A percentile compares a stretch with the other conserved stretches of the same genome.
phyloP scores from a whole-genome alignment of 1,140 invertebrate genomes.

The Hylaeus anthracinus region DNA sequence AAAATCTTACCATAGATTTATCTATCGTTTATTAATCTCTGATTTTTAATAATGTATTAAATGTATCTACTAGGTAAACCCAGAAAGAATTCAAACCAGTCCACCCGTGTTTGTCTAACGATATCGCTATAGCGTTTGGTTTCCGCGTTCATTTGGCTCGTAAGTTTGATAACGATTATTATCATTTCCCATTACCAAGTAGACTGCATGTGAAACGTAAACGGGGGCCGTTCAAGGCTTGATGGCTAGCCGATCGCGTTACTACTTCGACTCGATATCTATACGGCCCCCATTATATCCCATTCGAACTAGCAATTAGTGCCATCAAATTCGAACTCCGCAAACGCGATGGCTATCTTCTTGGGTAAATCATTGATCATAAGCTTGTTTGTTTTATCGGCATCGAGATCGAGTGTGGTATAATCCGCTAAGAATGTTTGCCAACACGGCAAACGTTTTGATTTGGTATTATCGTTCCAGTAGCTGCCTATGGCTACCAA shows the following conservation, averaged over 20 bases:
- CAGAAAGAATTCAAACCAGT: background rate
- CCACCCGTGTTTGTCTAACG: background rate
- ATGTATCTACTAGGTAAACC: too few relatives aligned
- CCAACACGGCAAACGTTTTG: background rate
- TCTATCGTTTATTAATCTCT: too few relatives aligned
- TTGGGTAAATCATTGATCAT: constrained; percentile 10
- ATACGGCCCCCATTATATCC: constrained; percentile 15
- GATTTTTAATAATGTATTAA: too few relatives aligned
- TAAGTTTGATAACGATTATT: constrained; percentile 28
- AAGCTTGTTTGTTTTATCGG: constrained; percentile 21
- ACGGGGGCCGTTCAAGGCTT: constrained; percentile 18
- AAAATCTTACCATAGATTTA: too few relatives aligned
- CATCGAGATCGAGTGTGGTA: background rate
- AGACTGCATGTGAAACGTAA: constrained; percentile 20
- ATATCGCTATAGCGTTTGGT: background rate
- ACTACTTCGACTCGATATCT: constrained; percentile 19
- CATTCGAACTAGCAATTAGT: constrained; percentile 38
- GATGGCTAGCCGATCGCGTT: constrained; percentile 39
- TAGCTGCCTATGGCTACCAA: background rate
- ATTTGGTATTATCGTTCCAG: background rate
- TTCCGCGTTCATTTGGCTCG: background rate
- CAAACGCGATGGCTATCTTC: constrained; percentile 38
- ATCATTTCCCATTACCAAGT: constrained; percentile 35
- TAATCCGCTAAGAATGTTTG: background rate
- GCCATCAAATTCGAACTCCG: constrained; percentile 27